Conservation (phyloP, 2,113 vertebrate species). For the Ciconia maguari region DNA sequence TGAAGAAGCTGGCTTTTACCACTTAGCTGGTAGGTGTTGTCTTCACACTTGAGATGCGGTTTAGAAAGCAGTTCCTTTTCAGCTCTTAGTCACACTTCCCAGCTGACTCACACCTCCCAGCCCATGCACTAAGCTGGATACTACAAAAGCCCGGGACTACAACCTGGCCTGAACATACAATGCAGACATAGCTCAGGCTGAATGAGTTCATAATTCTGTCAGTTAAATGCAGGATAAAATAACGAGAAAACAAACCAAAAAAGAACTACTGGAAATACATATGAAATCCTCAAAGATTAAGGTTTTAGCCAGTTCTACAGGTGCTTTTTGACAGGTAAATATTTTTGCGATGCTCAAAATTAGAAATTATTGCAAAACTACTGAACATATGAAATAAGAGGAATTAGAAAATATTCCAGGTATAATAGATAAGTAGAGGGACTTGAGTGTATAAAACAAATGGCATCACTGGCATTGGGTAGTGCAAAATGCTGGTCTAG, state of each 20-base stretch:
- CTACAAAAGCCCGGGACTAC: not conserved
- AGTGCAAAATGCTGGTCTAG: not conserved
- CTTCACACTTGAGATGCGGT: constrained; percentile 13
- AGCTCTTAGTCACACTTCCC: not conserved
- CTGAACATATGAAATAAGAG: not conserved
- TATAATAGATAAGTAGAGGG: not conserved
- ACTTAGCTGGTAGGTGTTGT: not conserved
- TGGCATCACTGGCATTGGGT: not conserved
- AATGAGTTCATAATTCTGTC: not conserved
- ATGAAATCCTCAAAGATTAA: not conserved
- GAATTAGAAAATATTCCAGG: not conserved
- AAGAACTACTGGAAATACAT: not conserved
- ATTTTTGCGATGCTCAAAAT: not conserved
- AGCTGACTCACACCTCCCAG: not conserved
- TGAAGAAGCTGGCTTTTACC: not conserved
- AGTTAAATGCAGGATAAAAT: not conserved
- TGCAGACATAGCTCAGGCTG: not conserved
- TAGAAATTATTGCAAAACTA: not conserved
- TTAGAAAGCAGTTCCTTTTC: not conserved
- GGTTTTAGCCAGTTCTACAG: not conserved
- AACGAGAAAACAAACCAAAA: not conserved
- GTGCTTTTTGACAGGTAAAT: not conserved
- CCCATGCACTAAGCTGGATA: not conserved
- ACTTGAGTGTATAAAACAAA: not conserved
- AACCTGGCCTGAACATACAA: not conserved